Conservation (phyloP, 2,113 vertebrate genomes). For the Anoplopoma fimbria region DNA sequence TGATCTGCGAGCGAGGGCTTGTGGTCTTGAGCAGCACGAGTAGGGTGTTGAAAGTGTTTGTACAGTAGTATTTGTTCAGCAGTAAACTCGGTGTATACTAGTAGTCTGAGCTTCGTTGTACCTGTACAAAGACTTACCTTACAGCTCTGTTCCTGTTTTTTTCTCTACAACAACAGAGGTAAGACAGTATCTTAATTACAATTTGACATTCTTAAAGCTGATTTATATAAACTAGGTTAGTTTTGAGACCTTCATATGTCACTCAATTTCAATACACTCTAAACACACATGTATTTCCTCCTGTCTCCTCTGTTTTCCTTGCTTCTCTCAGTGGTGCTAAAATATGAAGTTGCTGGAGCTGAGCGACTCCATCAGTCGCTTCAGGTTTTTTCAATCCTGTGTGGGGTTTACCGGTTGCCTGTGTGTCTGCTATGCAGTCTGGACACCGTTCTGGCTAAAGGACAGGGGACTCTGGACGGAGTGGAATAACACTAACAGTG, state of each 20-base stretch:
- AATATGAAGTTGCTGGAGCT: conserved; percentile 75
- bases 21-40: conserved; percentile 24
- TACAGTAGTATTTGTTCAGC: conserved; percentile 2
- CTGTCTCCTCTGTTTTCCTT: neutral
- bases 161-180: conserved; percentile 50
- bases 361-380: conserved; percentile 71
- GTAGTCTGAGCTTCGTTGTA: neutral
- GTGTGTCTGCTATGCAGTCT: conserved; percentile 79
- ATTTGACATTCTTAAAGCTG: neutral
- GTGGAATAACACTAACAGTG: conserved; percentile 58
- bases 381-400: conserved; percentile 77
- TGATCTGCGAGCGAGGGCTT: conserved; percentile 29
- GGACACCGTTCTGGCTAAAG: conserved; percentile 80
- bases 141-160: conserved; percentile 17
- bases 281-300: neutral
- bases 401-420: conserved; percentile 80
- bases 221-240: neutral
- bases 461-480: conserved; percentile 76
- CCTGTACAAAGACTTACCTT: neutral
- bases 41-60: conserved; percentile 8
- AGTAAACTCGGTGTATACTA: neutral
- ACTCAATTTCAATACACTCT: neutral
- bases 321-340: neutral
- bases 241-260: neutral
- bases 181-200: conserved; percentile 16